phyloP scores from a whole-genome alignment of 1,140 invertebrate species.

The Tigriopus japonicus region DNA sequence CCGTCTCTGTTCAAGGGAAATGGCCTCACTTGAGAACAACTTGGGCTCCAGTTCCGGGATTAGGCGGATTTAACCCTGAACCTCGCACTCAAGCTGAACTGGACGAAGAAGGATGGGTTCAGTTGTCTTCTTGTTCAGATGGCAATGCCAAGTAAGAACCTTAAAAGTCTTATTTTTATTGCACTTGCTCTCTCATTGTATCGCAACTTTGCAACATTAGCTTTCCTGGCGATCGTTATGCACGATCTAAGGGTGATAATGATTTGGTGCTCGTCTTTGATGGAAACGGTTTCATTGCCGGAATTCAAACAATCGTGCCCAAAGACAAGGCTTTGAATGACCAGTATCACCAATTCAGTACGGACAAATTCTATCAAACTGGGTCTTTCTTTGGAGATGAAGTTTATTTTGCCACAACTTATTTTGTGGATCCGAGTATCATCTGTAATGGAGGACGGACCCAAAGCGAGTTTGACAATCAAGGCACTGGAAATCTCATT shows the following conservation, averaged over 20 bases:
- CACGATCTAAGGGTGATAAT: neutral
- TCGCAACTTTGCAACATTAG: too few relatives aligned
- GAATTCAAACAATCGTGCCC: conserved; percentile 1
- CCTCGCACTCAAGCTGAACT: neutral
- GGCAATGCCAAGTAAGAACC: neutral
- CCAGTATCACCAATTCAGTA: neutral
- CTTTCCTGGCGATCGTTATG: conserved; percentile 5
- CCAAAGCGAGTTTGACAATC: neutral
- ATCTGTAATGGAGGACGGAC: conserved; percentile 8
- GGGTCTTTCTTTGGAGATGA: neutral
- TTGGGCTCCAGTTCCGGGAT: conserved; percentile 6
- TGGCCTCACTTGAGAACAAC: conserved; percentile 18
- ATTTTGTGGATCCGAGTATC: conserved; percentile 9
- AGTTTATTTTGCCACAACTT: conserved; percentile 8
- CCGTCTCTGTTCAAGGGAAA: too few relatives aligned
- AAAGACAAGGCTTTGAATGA: neutral
- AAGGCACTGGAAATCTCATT: conserved; percentile 3
- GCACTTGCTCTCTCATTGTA: too few relatives aligned
- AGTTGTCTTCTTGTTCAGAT: neutral
- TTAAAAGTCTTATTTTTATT: neutral
- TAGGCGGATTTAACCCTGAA: neutral
- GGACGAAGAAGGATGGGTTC: neutral
- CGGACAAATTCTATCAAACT: neutral
- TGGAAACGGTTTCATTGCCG: conserved; percentile 11
- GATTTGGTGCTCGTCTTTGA: conserved; percentile 9